Base-by-base conservation (phyloP, 2,113 vertebrate species). In the Scytalopus superciliaris region DNA sequence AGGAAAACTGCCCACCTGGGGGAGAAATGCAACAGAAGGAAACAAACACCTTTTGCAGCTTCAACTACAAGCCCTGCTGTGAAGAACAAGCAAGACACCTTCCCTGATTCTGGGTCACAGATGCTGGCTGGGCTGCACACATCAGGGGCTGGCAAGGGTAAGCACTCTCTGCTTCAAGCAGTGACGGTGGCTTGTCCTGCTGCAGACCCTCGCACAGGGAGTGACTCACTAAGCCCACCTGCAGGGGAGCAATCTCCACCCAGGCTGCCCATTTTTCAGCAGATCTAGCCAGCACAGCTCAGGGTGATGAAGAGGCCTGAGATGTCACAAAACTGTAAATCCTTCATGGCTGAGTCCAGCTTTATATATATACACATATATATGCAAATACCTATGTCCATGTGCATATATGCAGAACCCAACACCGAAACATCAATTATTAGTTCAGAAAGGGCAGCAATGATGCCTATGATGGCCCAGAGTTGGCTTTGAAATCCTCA, bases 91-190 rank as follows among this genome's bases (percentile, higher is more conserved):
- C 0, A 6, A 55, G 57, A 72, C 52, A 39, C 28, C 14, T 35
- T 62, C 47, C 52, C 44, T 2, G 8, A 50, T 19, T 63, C 28
- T 2, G 1, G 27, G 60, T 49, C 60, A 60, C n/a, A 1, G 4
- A 18, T 15, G 45, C 49, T 1, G 2, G 70, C 1, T 63, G 53
- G 35, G 50, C 45, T 72, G 23, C 23, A 49, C 0, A 2, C 22
- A 21, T 23, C 1, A 2, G 30, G 9, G 24, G 14, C 39, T n/a
- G 73, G 44, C 1, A 3, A 57, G 73, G 33, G n/a, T 1, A 1
- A 59, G 44, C 5, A 45, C 35, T 67, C 60, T 47, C 42, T 64
- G 45, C n/a, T 33, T 70, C 28, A 19, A 11, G 35, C 31, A 62
- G 60, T 0, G 2, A 17, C 60, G 7, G 7, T 12, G 33, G 42